phyloP scores from a whole-genome alignment of 2,113 vertebrate genomes.

The Circaetus cinerascens region DNA sequence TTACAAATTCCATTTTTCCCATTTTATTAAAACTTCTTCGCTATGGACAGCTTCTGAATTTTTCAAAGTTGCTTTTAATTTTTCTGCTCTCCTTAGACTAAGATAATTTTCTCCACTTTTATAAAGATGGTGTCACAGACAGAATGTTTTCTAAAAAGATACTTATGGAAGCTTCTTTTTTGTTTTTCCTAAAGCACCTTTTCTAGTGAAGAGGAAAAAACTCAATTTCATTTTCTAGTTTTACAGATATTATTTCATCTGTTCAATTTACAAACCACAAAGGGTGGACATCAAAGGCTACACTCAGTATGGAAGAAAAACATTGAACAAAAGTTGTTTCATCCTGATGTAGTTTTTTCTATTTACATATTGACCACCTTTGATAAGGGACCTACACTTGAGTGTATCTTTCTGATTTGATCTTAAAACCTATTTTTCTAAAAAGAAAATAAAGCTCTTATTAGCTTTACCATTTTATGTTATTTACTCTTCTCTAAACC shows the following conservation, averaged over 20 bases:
- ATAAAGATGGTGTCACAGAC: neutral
- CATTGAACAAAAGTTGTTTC: neutral
- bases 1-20: neutral
- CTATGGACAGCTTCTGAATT: neutral
- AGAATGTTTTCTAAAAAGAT: neutral
- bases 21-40: neutral
- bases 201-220: neutral
- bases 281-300: neutral
- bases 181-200: neutral
- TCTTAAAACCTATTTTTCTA: neutral
- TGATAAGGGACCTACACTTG: neutral
- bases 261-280: neutral
- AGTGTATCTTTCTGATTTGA: neutral
- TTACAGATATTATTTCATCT: neutral
- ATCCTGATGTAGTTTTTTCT: neutral
- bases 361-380: neutral
- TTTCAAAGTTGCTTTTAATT: neutral
- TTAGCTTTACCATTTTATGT: neutral
- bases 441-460: neutral
- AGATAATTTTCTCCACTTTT: neutral
- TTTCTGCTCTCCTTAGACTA: neutral
- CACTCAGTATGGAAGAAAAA: neutral
- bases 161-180: neutral
- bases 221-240: neutral
- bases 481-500: neutral